Conservation (phyloP, 2,888 invertebrate species). For the Dorcus parallelipipedus region DNA sequence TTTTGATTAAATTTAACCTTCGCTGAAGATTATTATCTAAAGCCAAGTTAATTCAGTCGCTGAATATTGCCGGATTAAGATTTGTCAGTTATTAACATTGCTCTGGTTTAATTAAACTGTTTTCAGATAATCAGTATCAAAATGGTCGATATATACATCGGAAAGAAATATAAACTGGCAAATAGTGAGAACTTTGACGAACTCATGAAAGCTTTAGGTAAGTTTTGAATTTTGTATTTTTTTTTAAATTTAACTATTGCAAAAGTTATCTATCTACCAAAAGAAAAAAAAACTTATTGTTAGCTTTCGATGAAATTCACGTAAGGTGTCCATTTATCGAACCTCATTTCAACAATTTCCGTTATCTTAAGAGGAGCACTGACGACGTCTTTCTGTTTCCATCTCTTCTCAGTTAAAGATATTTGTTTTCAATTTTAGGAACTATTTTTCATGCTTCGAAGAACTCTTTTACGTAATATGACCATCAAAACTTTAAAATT, state of each 20-base stretch:
- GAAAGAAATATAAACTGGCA: slow-evolving; percentile 71
- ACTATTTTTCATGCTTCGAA: too few relatives aligned
- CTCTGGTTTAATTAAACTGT: not conserved
- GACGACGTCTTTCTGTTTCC: too few relatives aligned
- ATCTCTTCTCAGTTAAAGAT: too few relatives aligned
- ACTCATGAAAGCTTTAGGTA: slow-evolving; percentile 82
- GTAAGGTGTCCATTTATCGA: too few relatives aligned
- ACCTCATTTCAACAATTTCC: too few relatives aligned
- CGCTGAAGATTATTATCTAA: not conserved
- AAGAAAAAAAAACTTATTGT: too few relatives aligned
- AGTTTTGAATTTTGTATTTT: slow-evolving; percentile 44
- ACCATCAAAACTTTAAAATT: too few relatives aligned
- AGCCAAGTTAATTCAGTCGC: not conserved
- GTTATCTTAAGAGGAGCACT: too few relatives aligned
- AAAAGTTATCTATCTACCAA: too few relatives aligned
- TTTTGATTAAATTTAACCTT: not conserved
- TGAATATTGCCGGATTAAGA: not conserved
- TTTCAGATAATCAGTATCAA: slow-evolving; percentile 18
- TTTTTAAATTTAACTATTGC: not conserved
- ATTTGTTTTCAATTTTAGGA: too few relatives aligned
- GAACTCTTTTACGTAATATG: too few relatives aligned
- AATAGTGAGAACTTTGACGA: slow-evolving; percentile 84
- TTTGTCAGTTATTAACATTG: not conserved
- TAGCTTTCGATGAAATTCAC: too few relatives aligned
- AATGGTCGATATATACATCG: slow-evolving; percentile 42